phyloP scores from a whole-genome alignment of 2,113 vertebrate genomes.

The Thunnus maccoyii region DNA sequence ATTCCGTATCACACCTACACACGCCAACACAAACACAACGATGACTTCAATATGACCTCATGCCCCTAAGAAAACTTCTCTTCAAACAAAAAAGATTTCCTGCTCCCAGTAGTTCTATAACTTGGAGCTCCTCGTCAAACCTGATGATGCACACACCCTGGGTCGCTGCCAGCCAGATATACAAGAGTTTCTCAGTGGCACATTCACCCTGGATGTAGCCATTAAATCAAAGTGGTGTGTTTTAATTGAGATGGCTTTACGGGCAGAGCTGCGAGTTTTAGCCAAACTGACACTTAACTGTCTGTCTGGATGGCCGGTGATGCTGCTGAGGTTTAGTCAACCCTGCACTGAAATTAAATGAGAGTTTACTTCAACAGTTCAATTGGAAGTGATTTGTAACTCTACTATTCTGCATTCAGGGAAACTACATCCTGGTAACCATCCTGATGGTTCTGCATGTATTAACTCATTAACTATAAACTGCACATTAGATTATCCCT shows the following conservation, averaged over 20 bases:
- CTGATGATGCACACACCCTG: constrained; percentile 16
- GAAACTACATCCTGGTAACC: neutral
- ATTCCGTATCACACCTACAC: neutral
- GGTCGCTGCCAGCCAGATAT: constrained; percentile 20
- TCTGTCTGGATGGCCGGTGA: neutral
- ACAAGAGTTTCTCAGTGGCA: constrained; percentile 7
- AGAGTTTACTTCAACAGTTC: neutral
- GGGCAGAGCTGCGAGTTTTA: constrained; percentile 18
- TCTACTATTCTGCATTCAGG: neutral
- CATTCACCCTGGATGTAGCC: constrained; percentile 8
- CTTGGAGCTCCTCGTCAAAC: constrained; percentile 1
- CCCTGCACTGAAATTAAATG: neutral
- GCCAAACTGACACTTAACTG: constrained; percentile 22
- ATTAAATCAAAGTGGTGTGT: constrained; percentile 33
- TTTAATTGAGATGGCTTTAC: constrained; percentile 46
- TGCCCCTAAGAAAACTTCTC: neutral
- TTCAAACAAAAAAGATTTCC: neutral
- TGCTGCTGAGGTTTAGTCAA: constrained; percentile 1
- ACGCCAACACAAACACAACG: neutral
- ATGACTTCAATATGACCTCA: constrained; percentile 9
- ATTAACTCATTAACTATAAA: too few species aligned
- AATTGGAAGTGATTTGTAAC: neutral
- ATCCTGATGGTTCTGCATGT: too few species aligned
- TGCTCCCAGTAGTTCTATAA: neutral
- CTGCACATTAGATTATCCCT: too few species aligned